phyloP scores from a whole-genome alignment of 2,797 vertebrate species.

The Trematomus bernacchii region DNA sequence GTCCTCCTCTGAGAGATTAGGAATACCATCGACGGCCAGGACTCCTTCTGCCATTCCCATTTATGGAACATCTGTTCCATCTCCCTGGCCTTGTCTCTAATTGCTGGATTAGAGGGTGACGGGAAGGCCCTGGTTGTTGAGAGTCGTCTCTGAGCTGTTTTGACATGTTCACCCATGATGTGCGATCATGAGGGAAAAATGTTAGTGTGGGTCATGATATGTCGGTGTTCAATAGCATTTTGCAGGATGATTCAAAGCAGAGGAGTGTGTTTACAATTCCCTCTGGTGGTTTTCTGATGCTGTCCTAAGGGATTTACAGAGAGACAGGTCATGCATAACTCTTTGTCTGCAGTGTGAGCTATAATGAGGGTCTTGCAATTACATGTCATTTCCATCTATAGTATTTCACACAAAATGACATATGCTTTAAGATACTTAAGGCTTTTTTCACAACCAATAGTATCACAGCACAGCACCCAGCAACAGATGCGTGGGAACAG shows the following conservation, averaged over 20 bases:
- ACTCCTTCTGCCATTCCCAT: slow-evolving; percentile 69
- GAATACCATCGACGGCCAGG: slow-evolving; percentile 56
- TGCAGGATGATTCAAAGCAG: slow-evolving; percentile 24
- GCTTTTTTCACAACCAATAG: background rate
- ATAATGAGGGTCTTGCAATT: background rate
- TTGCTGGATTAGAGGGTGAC: slow-evolving; percentile 75
- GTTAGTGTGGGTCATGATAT: slow-evolving; percentile 37
- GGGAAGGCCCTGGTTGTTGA: slow-evolving; percentile 53
- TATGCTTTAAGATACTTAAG: background rate
- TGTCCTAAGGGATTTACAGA: slow-evolving; percentile 23
- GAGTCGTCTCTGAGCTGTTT: slow-evolving; percentile 70
- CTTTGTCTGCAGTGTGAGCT: background rate
- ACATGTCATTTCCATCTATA: slow-evolving; percentile 30
- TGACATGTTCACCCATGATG: slow-evolving; percentile 68
- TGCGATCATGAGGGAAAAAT: slow-evolving; percentile 61
- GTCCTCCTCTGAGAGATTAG: slow-evolving; percentile 61
- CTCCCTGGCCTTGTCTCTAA: slow-evolving; percentile 70
- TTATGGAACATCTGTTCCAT: slow-evolving; percentile 78
- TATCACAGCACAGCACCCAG: background rate
- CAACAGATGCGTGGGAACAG: background rate
- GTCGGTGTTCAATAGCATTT: slow-evolving; percentile 26
- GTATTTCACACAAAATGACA: background rate
- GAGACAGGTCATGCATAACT: slow-evolving; percentile 6
- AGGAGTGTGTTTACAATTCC: slow-evolving; percentile 28
- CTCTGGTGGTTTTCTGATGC: slow-evolving; percentile 27